A percentile compares a stretch with the other conserved stretches of the same genome.
Conservation (phyloP, 2,113 vertebrate species). For the Gracilinanus agilis region DNA sequence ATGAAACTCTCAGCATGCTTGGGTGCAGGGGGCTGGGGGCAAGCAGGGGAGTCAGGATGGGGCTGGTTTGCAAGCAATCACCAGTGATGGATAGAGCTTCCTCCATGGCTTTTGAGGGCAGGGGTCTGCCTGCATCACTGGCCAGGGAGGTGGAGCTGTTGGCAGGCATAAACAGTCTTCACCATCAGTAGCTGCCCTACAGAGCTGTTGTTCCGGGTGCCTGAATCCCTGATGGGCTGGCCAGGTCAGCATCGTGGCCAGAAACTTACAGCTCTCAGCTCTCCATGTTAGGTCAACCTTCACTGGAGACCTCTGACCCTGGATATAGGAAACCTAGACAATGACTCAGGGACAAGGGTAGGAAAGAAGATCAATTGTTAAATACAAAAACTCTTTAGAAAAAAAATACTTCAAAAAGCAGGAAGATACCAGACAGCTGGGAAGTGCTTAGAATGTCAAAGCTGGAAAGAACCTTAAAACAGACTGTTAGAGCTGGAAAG, state of each 20-base stretch:
- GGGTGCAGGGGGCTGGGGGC: neutral
- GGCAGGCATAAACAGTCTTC: slow-evolving; percentile 3
- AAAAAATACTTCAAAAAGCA: neutral
- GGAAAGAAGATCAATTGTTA: neutral
- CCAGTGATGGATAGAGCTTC: neutral
- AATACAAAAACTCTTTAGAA: neutral
- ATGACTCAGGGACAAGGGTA: neutral
- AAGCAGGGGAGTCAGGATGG: neutral
- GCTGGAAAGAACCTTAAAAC: neutral
- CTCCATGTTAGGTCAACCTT: slow-evolving; percentile 1
- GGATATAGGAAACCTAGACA: neutral
- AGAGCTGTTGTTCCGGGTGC: slow-evolving; percentile 6
- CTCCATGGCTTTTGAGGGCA: neutral
- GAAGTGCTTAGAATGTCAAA: neutral
- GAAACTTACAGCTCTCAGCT: neutral
- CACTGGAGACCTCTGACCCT: neutral
- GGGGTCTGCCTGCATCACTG: neutral
- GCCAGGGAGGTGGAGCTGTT: neutral
- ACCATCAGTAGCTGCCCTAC: neutral
- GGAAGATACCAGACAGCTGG: neutral
- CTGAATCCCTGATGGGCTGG: slow-evolving; percentile 2
- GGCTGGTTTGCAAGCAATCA: neutral
- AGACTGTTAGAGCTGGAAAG: neutral
- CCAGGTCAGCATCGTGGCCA: neutral
- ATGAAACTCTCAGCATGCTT: neutral